phyloP scores from a whole-genome alignment of 2,888 invertebrate genomes.

The Caenorhabditis drosophilae region DNA sequence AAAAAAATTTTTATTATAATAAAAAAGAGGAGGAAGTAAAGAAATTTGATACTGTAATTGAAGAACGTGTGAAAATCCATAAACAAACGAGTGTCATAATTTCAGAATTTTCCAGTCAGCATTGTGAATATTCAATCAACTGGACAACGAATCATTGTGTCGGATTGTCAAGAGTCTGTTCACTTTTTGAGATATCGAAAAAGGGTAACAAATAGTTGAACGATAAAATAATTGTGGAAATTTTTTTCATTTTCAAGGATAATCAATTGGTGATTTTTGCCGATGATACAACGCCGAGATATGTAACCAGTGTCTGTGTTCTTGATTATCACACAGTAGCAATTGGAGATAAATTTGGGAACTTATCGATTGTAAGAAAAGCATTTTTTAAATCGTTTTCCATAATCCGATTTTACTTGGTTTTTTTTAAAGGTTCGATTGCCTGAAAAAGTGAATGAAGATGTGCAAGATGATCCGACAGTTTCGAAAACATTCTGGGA shows the following conservation, averaged over 20 bases:
- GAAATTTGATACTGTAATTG: neutral
- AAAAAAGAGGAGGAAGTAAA: neutral
- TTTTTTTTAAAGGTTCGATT: slow-evolving; percentile 75
- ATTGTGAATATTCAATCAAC: slow-evolving; percentile 91
- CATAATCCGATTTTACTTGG: neutral
- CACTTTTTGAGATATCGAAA: slow-evolving; percentile 85
- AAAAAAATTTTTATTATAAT: neutral
- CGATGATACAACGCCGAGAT: slow-evolving; percentile 95
- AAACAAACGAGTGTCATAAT: too few relatives aligned
- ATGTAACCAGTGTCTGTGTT: slow-evolving; percentile 89
- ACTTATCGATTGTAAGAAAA: slow-evolving; percentile 80
- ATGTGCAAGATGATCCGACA: slow-evolving; percentile 98
- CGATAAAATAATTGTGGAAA: neutral
- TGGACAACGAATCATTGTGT: slow-evolving; percentile 90
- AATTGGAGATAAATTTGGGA: slow-evolving; percentile 96
- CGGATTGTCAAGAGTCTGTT: slow-evolving; percentile 94
- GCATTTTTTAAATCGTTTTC: neutral
- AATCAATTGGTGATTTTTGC: slow-evolving; percentile 97
- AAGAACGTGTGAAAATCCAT: too few relatives aligned
- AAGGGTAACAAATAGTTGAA: slow-evolving; percentile 44
- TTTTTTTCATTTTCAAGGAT: slow-evolving; percentile 73
- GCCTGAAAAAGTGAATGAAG: slow-evolving; percentile 89
- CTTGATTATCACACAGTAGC: slow-evolving; percentile 96
- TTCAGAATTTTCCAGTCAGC: slow-evolving; percentile 89
- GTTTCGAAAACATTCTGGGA: slow-evolving; percentile 96